Evolutionary conservation across 1,140 invertebrate genomes (phyloP), one percentile per base, ranked within the genome.

Genomic region (Coptotermes formosanus): DNA sequence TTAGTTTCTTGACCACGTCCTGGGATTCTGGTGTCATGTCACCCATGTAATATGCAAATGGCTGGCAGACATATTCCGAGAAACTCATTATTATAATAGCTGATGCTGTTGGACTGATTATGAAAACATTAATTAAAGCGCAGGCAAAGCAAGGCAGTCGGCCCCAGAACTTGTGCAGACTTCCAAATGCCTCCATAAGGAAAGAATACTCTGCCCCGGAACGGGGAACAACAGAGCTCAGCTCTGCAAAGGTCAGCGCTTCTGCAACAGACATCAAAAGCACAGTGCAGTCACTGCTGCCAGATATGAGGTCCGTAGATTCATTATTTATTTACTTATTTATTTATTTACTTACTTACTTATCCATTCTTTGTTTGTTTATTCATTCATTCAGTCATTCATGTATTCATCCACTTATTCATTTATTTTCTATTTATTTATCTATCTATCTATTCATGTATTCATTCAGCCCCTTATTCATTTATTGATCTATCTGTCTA

Each of bases 131-230:
- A 2, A 97, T 94, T 95, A 95, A 97, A 1, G 95, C 93, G 89
- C 95, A 96, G 44, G 95, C 92, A 89, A 97, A 97, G 2, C 95
- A 94, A 0, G 96, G 96, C 21, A 97, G 88, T 3, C 94, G 94
- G 4, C 96, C 96, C 90, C 94, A 95, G 90, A 94, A 96, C 87
- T 64, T 91, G 88, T 96, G 94, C 25, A 94, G 89, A 0, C 93
- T 93, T n/a, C 92, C 91, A 89, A 95, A 97, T 1, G 95, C 94
- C 89, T 95, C 94, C 89, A 94, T 91, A 88, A 96, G 95, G 89
- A 96, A 97, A 0, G 95, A 93, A 90, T 97, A 97, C 90, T 97
- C 96, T 3, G 95, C 96, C 3, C 96, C 96, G 2, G 97, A 97
- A 89, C 95, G 93, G 1, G 95, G 94, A 3, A 98, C 94, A 0